Conservation (phyloP, 64 coral and sea anemone genomes). For the Pocillopora verrucosa region DNA sequence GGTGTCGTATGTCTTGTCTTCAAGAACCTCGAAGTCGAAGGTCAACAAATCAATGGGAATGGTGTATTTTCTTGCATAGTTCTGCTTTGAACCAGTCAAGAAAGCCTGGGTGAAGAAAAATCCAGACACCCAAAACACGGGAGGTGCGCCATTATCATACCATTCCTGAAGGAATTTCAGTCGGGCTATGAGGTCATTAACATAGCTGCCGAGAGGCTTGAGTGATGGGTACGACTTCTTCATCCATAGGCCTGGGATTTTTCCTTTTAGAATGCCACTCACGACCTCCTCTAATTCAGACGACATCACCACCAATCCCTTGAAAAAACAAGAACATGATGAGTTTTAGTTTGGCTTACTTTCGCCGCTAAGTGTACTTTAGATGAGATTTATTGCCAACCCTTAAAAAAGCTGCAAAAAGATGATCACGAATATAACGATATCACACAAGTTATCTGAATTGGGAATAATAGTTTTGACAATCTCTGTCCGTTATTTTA, state of each 20-base stretch:
- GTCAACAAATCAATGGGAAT: slow-evolving; percentile 94
- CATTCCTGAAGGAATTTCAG: slow-evolving; percentile 96
- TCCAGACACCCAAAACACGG: slow-evolving; percentile 94
- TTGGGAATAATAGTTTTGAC: no score
- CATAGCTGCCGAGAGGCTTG: slow-evolving; percentile 96
- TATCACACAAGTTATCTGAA: no score
- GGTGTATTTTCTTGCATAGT: slow-evolving; percentile 96
- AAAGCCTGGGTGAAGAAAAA: slow-evolving; percentile 99
- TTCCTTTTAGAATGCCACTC: slow-evolving; percentile 85
- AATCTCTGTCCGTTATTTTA: no score
- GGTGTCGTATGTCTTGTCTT: slow-evolving; percentile 83
- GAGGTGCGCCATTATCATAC: slow-evolving; percentile 89
- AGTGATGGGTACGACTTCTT: slow-evolving; percentile 97
- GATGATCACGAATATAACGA: no score
- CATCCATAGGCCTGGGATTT: slow-evolving; percentile 96
- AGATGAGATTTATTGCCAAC: no score
- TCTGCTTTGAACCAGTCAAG: slow-evolving; percentile 98
- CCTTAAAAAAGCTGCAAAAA: no score
- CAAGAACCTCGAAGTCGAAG: slow-evolving; percentile 88
- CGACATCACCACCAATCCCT: slow-evolving; percentile 99
- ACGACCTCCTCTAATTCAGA: slow-evolving; percentile 95
- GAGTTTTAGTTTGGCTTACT: not conserved
- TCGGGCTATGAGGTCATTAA: slow-evolving; percentile 91
- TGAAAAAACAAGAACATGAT: not conserved
- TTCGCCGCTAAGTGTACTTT: not conserved